These are phyloP conservation scores for Drosophila equinoxialis DNA, from an alignment of 1,140 invertebrate species.

Conservation along the genomic window DNA sequence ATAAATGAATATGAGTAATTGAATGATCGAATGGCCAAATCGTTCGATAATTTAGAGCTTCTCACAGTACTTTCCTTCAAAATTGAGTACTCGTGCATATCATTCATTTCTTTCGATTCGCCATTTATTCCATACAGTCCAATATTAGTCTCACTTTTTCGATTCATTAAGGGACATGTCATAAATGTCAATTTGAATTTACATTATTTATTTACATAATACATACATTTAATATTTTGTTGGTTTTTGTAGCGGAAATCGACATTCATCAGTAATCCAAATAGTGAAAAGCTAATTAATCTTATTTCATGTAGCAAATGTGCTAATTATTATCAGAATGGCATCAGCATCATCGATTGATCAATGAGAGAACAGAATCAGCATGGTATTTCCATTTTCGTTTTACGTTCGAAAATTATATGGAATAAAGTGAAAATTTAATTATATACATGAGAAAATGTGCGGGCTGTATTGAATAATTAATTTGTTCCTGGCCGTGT, in stretches of 20 bases:
- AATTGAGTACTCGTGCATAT: too few species aligned
- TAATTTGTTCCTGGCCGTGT: slow-evolving; percentile 11
- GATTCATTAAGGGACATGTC: too few species aligned
- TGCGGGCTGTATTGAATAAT: slow-evolving; percentile 13
- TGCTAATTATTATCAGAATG: slow-evolving; percentile 9
- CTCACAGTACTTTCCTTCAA: too few species aligned
- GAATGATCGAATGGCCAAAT: too few species aligned
- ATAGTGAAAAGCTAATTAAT: background rate
- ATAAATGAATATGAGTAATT: too few species aligned
- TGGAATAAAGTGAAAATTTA: slow-evolving; percentile 11
- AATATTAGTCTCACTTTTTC: too few species aligned
- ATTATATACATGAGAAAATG: slow-evolving; percentile 1
- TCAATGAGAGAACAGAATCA: background rate
- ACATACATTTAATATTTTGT: background rate
- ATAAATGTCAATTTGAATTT: too few species aligned
- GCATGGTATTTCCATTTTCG: background rate
- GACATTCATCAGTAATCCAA: too few species aligned
- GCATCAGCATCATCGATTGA: background rate
- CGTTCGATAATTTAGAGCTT: too few species aligned
- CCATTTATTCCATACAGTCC: too few species aligned
- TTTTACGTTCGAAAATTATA: slow-evolving; percentile 5
- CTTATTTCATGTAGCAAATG: background rate
- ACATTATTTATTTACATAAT: too few species aligned
- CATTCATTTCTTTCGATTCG: too few species aligned
- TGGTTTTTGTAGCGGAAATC: background rate